phyloP scores from a whole-genome alignment of 1,140 invertebrate genomes.

The Saxidomus purpurata region DNA sequence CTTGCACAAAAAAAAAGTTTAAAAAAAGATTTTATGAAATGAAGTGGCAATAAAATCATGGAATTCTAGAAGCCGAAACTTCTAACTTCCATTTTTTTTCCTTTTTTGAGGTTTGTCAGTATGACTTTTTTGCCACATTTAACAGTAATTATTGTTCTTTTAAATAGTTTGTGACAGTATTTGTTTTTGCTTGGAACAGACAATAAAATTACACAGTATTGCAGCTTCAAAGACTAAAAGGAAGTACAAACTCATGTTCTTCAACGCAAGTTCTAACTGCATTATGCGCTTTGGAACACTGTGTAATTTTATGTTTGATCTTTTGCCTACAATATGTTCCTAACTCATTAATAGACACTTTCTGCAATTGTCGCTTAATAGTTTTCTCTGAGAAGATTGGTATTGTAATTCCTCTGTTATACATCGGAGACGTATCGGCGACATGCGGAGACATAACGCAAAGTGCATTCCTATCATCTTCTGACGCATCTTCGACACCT shows the following conservation, averaged over 20 bases:
- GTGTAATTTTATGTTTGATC: neutral
- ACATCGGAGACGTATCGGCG: neutral
- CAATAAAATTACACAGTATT: too few relatives aligned
- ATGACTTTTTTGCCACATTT: too few relatives aligned
- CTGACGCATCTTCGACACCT: neutral
- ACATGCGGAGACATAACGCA: neutral
- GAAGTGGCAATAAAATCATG: too few relatives aligned
- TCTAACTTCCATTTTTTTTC: too few relatives aligned
- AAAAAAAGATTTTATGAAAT: too few relatives aligned
- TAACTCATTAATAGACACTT: constrained; percentile 19
- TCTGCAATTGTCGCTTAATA: neutral
- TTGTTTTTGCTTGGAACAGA: too few relatives aligned
- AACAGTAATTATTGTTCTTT: too few relatives aligned
- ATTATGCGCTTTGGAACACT: neutral
- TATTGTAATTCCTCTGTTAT: neutral
- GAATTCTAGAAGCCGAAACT: too few relatives aligned
- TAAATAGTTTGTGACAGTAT: too few relatives aligned
- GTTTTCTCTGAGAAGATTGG: neutral
- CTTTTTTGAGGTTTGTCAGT: too few relatives aligned
- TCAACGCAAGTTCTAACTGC: neutral
- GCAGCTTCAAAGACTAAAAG: too few relatives aligned
- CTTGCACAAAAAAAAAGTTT: too few relatives aligned
- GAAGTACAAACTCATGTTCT: neutral
- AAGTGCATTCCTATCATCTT: neutral
- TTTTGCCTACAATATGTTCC: constrained; percentile 10